A percentile compares a stretch with the other conserved stretches of the same genome.
These are phyloP conservation scores for Numida meleagris DNA, from an alignment of 2,113 vertebrate genomes.

Conservation along the genomic window DNA sequence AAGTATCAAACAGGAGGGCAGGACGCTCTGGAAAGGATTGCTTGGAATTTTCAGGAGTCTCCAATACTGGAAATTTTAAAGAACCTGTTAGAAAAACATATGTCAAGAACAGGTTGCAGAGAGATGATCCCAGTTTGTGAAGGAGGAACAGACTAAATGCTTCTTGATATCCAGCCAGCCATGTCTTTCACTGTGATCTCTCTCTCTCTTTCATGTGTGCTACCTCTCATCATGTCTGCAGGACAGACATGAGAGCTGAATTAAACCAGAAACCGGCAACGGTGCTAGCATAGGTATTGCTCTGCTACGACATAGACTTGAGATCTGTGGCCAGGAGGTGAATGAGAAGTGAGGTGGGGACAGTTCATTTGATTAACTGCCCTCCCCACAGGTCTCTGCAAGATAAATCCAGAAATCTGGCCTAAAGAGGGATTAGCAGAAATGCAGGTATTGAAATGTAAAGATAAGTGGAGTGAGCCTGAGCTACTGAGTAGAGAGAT, in stretches of 20 bases:
- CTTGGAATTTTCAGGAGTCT: background rate
- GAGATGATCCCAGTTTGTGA: constrained; percentile 24
- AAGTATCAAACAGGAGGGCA: background rate
- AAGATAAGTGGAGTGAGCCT: background rate
- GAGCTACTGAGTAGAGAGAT: background rate
- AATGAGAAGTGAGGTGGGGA: background rate
- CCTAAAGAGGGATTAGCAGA: background rate
- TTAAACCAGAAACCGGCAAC: constrained; percentile 1
- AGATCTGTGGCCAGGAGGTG: background rate
- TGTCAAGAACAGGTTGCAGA: constrained; percentile 19
- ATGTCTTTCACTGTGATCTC: constrained; percentile 11
- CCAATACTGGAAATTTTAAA: background rate
- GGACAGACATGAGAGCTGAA: constrained; percentile 10
- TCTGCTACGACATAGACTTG: background rate
- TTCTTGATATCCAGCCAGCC: constrained; percentile 29
- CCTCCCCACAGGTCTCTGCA: background rate
- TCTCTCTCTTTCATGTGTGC: background rate
- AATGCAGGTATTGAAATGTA: background rate
- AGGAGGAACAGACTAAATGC: constrained; percentile 11
- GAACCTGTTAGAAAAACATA: constrained; percentile 21
- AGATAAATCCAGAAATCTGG: background rate
- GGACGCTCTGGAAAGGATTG: background rate
- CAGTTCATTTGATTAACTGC: constrained; percentile 23
- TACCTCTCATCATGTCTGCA: constrained; percentile 12
- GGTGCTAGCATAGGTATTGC: constrained; percentile 1